Percentiles rank a stretch among this genome's conserved stretches.
phyloP scores from a whole-genome alignment of 2,113 vertebrate genomes.

The Cinclus cinclus region DNA sequence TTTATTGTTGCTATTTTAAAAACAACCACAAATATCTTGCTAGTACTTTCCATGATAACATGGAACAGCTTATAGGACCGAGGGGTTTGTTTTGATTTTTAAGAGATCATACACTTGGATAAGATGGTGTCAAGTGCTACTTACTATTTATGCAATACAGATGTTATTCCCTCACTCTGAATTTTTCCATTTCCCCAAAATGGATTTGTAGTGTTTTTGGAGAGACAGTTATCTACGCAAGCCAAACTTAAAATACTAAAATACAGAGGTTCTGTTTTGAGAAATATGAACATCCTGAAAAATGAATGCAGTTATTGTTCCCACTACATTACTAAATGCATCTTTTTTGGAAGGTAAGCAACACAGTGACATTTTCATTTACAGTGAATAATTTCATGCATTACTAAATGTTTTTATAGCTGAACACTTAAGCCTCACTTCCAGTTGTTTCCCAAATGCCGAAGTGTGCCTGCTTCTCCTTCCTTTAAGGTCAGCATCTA shows the following conservation, averaged over 20 bases:
- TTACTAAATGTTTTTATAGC: neutral
- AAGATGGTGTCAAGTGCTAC: conserved; percentile 35
- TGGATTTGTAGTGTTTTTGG: conserved; percentile 38
- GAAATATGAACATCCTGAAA: conserved; percentile 37
- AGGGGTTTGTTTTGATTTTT: conserved; percentile 12
- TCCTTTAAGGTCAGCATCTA: neutral
- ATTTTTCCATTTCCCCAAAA: conserved; percentile 69
- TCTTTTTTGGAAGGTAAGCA: conserved; percentile 2
- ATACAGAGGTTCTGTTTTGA: conserved; percentile 55
- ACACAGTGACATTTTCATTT: conserved; percentile 2
- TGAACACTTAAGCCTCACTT: neutral
- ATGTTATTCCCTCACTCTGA: conserved; percentile 45
- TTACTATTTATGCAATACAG: conserved; percentile 45
- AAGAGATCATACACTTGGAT: conserved; percentile 21
- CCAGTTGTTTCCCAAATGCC: neutral
- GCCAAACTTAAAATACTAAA: conserved; percentile 61
- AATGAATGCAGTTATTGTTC: conserved; percentile 25
- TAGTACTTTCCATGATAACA: conserved; percentile 52
- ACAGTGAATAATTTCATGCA: neutral
- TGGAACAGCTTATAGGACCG: conserved; percentile 15
- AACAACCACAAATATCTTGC: neutral
- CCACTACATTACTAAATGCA: neutral
- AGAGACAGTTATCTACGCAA: conserved; percentile 51
- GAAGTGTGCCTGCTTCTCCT: neutral
- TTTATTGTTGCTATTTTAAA: conserved; percentile 16